Percentiles rank a stretch among this genome's conserved stretches.
phyloP scores from a whole-genome alignment of 2,888 invertebrate species.

The Kuschelorhynchus macadamiae region DNA sequence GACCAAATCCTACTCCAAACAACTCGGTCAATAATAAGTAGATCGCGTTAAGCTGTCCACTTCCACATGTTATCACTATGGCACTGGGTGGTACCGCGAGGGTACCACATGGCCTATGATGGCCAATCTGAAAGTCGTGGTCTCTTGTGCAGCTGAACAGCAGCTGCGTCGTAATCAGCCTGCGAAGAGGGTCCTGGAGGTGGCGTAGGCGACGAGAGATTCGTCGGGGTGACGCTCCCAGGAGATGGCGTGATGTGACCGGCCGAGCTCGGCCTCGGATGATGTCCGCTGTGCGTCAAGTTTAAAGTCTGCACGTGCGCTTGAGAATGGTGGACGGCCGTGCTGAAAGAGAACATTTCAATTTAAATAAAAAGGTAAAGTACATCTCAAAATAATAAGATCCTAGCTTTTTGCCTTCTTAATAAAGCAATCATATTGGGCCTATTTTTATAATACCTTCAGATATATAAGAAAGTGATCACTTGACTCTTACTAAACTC shows the following conservation, averaged over 20 bases:
- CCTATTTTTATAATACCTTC: too few relatives aligned
- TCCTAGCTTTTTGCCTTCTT: too few relatives aligned
- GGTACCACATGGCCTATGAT: constrained; percentile 76
- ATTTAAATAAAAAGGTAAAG: too few relatives aligned
- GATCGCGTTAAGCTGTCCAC: constrained; percentile 61
- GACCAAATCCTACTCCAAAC: constrained; percentile 23
- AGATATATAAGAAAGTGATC: too few relatives aligned
- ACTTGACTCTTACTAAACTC: too few relatives aligned
- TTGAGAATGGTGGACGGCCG: constrained; percentile 65
- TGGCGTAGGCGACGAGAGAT: constrained; percentile 80
- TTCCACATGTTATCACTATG: constrained; percentile 67
- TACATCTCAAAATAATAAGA: too few relatives aligned
- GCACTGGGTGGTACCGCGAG: constrained; percentile 64
- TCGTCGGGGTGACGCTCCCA: constrained; percentile 87
- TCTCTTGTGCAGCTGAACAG: constrained; percentile 81
- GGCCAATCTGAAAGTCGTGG: constrained; percentile 93
- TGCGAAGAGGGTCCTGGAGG: constrained; percentile 44
- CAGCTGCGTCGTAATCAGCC: constrained; percentile 73
- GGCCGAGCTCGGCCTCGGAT: constrained; percentile 73
- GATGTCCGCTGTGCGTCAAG: constrained; percentile 66
- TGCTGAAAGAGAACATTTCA: constrained; percentile 38
- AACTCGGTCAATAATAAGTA: constrained; percentile 50
- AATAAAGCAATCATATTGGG: too few relatives aligned
- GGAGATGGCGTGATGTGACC: constrained; percentile 74
- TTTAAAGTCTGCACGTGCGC: constrained; percentile 71